Percentiles rank a stretch among this genome's conserved stretches.
Conservation (phyloP, 2,797 vertebrate species). For the Melanotaenia trifasciata region DNA sequence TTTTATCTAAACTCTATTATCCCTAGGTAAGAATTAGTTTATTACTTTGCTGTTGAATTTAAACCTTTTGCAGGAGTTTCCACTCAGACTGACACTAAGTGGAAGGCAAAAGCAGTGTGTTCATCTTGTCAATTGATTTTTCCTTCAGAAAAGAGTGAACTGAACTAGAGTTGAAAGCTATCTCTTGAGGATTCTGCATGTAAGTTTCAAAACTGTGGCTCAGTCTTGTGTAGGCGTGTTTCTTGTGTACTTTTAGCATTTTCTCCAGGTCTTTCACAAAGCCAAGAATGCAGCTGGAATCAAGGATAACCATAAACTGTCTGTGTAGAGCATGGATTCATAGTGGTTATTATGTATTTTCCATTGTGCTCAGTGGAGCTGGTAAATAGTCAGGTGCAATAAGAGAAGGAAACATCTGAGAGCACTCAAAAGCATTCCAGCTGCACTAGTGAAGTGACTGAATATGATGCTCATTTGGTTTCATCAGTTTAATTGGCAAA, state of each 20-base stretch:
- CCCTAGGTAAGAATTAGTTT: conserved; percentile 3
- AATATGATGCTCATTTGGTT: conserved; percentile 35
- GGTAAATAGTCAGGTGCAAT: conserved; percentile 35
- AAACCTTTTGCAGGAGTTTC: neutral
- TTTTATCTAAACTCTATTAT: neutral
- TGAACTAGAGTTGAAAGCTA: neutral
- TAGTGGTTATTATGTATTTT: conserved; percentile 10
- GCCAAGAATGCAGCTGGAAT: neutral
- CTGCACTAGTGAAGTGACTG: conserved; percentile 37
- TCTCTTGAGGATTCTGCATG: neutral
- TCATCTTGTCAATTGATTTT: neutral
- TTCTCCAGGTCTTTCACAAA: conserved; percentile 7
- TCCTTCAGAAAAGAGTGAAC: neutral
- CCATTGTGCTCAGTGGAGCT: conserved; percentile 19
- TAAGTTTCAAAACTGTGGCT: neutral
- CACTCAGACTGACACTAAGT: neutral
- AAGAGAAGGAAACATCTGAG: conserved; percentile 28
- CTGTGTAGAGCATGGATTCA: neutral
- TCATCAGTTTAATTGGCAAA: conserved; percentile 18
- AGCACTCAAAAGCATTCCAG: conserved; percentile 43
- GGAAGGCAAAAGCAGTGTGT: neutral
- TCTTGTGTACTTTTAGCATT: neutral
- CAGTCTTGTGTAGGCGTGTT: conserved; percentile 5
- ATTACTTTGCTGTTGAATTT: neutral
- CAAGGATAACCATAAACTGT: conserved; percentile 5